Base-by-base conservation (phyloP, 23 tunicate species). In the Halocynthia roretzi region DNA sequence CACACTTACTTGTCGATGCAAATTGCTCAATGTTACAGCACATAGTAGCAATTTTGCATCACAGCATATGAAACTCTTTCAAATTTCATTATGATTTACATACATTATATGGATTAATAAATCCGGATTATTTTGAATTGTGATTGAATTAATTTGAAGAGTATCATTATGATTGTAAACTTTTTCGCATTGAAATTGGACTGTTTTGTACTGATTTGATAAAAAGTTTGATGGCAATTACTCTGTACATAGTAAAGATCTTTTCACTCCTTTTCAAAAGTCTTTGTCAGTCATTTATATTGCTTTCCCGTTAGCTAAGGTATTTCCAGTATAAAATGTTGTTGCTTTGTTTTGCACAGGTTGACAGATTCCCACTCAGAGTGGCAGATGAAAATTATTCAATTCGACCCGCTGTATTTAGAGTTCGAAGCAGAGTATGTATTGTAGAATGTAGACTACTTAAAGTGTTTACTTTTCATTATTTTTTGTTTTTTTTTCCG, bases 371-470 rank as follows among this genome's bases (percentile, higher is more conserved):
- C 71, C 49, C 65, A 80, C 53, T 17, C 54, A 68, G 70, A 48
- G 62, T 71, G 87, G 58, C 81, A 83, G 79, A 76, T 77, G 7
- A 80, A 75, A 66, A 77, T 75, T 14, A 83, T 91, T 19, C 67
- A 76, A 81, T 91, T 91, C 82, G 90, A 81, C 11, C 97, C 97
- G 6, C 97, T 83, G 19, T 91, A 62, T 77, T 72, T 91, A 55
- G 97, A 91, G 62, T 91, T 91, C 76, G 97, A 78, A 61, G 57
- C 81, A 7, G 86, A 91, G 97, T 91, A 78, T 85, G 90, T 91
- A 11, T 57, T 56, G 15, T 72, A 0, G 4, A 11, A 6, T 56
- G 15, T 72, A 0, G 4, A 20, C 20, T 61, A 8, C 17, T 10
- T 8, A 6, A 14, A 11, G 48, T 14, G 72, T 17, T 76, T 18